Conservation (phyloP, 2,888 invertebrate genomes). For the Megalurothrips usitatus region DNA sequence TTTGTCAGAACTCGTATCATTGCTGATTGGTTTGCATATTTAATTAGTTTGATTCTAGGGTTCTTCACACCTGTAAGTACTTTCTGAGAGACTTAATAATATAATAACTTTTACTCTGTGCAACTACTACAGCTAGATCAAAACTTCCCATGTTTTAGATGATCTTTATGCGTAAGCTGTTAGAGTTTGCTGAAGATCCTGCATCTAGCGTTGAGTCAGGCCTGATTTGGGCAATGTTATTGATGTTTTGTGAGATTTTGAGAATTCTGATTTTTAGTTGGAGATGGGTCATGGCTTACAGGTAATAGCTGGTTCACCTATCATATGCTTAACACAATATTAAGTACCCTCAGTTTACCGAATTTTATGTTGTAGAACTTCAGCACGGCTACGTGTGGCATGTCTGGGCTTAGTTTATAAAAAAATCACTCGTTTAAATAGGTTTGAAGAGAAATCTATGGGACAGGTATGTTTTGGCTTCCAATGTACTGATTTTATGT, state of each 20-base stretch:
- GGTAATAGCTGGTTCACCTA: constrained; percentile 37
- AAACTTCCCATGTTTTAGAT: constrained; percentile 44
- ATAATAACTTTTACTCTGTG: constrained; percentile 22
- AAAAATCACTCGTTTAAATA: constrained; percentile 45
- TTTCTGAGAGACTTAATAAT: neutral
- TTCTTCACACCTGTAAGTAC: constrained; percentile 52
- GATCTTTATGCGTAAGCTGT: constrained; percentile 48
- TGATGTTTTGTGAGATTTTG: constrained; percentile 48
- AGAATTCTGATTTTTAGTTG: constrained; percentile 49
- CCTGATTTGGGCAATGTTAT: constrained; percentile 47
- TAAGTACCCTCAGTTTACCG: neutral
- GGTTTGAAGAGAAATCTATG: constrained; percentile 48
- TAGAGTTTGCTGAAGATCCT: constrained; percentile 47
- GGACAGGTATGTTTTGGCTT: constrained; percentile 42
- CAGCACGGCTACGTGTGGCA: constrained; percentile 45
- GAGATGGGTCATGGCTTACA: constrained; percentile 52
- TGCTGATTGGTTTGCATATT: constrained; percentile 46
- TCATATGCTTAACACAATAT: neutral
- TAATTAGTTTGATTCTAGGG: constrained; percentile 47
- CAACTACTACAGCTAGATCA: constrained; percentile 33
- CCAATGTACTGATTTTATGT: neutral
- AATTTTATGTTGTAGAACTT: constrained; percentile 42
- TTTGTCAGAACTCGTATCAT: constrained; percentile 50
- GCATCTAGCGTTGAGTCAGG: constrained; percentile 47
- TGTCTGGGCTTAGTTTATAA: constrained; percentile 45